Percentiles rank a stretch among this genome's conserved stretches.
Evolutionary conservation across 2,113 vertebrate species (phyloP).

Genomic region (Ranitomeya imitator): DNA sequence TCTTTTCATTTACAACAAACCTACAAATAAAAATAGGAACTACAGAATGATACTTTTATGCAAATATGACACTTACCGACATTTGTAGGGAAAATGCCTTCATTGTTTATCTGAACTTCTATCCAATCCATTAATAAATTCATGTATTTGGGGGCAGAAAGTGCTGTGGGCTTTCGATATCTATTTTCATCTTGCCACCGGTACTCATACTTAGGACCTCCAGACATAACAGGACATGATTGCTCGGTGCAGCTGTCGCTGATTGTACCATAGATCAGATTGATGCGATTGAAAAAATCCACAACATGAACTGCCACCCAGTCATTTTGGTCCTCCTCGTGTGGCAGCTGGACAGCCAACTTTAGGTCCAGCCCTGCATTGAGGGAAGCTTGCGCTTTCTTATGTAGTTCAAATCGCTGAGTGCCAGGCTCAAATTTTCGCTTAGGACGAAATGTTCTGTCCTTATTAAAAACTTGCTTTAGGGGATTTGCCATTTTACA

Average conservation of each 20-base stretch:
- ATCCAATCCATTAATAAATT: conserved; percentile 98
- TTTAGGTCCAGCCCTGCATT: conserved; percentile 93
- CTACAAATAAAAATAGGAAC: too few species aligned
- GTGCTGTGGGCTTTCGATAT: conserved; percentile 88
- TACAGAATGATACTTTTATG: too few species aligned
- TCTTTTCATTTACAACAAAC: too few species aligned
- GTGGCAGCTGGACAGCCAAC: conserved; percentile 88
- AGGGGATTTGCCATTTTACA: conserved; percentile 84
- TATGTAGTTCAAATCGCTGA: conserved; percentile 94
- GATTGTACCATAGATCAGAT: conserved; percentile 98
- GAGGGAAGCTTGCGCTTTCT: conserved; percentile 93
- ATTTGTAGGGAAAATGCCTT: conserved; percentile 92
- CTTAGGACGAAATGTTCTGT: conserved; percentile 97
- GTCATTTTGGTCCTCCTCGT: conserved; percentile 89
- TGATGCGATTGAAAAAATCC: conserved; percentile 98
- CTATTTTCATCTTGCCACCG: conserved; percentile 93
- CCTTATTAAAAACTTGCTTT: conserved; percentile 98
- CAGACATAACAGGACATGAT: conserved; percentile 92
- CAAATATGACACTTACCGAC: conserved; percentile 78
- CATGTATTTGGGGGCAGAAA: conserved; percentile 93
- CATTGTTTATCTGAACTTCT: conserved; percentile 96
- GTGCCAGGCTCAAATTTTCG: conserved; percentile 97
- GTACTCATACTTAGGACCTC: conserved; percentile 94
- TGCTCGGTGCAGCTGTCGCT: conserved; percentile 91
- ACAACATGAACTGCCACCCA: conserved; percentile 98